These are phyloP conservation scores for Caenorhabditis angaria DNA, from an alignment of 2,888 invertebrate species.

Conservation along the genomic window DNA sequence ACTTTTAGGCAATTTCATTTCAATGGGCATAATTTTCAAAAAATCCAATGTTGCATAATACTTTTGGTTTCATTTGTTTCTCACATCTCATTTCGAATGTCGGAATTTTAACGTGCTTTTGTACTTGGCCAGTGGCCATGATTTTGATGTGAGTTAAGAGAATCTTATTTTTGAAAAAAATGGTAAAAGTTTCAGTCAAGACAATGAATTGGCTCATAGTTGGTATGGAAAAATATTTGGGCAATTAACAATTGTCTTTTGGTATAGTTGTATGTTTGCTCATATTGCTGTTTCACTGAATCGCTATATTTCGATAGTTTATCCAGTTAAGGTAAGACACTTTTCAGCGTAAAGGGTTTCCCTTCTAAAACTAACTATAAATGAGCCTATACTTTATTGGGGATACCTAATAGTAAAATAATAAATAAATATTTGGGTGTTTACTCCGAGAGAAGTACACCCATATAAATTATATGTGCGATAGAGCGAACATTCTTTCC, in stretches of 20 bases:
- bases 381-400: too few relatives aligned
- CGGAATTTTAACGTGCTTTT: constrained; percentile 43
- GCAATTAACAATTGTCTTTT: constrained; percentile 49
- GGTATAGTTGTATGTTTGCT: constrained; percentile 49
- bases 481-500: too few relatives aligned
- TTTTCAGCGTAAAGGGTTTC: too few relatives aligned
- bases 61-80: constrained; percentile 45
- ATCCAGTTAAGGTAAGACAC: constrained; percentile 40
- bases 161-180: too few relatives aligned
- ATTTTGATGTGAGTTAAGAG: too few relatives aligned
- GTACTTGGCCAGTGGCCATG: constrained; percentile 42
- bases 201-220: constrained; percentile 27
- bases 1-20: constrained; percentile 29
- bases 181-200: constrained; percentile 33
- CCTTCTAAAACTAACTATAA: too few relatives aligned
- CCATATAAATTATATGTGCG: too few relatives aligned
- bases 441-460: too few relatives aligned
- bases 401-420: too few relatives aligned
- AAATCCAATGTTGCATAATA: constrained; percentile 45
- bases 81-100: constrained; percentile 45
- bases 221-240: constrained; percentile 33
- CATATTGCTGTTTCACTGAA: constrained; percentile 51
- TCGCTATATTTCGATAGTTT: constrained; percentile 47
- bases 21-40: constrained; percentile 39
- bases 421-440: too few relatives aligned